phyloP scores from a whole-genome alignment of 2,113 vertebrate species.

The Asarcornis scutulata region DNA sequence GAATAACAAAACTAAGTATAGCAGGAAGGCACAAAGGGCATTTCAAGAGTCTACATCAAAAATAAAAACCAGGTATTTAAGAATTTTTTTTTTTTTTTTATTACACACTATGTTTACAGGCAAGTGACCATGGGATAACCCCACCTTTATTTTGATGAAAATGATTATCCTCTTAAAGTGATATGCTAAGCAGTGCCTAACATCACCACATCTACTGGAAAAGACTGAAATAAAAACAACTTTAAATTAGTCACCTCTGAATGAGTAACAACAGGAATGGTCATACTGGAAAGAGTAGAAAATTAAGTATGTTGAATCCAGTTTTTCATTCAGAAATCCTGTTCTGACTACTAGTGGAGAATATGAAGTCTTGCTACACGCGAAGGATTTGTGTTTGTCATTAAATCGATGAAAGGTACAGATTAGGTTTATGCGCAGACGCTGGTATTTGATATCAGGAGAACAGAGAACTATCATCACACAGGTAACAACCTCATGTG shows the following conservation, averaged over 20 bases:
- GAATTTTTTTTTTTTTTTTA: not conserved
- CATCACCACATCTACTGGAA: not conserved
- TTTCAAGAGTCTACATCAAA: not conserved
- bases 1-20: conserved; percentile 72
- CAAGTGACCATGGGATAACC: not conserved
- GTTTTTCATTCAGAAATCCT: not conserved
- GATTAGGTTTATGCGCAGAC: not conserved
- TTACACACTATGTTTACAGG: not conserved
- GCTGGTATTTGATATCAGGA: not conserved
- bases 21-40: not conserved
- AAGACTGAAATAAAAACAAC: not conserved
- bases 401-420: not conserved
- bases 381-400: not conserved
- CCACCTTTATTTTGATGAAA: not conserved
- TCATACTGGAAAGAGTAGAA: not conserved
- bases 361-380: not conserved
- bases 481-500: not conserved
- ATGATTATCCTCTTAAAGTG: not conserved
- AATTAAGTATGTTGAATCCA: not conserved
- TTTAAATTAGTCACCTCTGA: not conserved
- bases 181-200: not conserved
- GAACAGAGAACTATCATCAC: not conserved
- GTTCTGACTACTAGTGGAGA: not conserved
- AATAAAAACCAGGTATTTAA: not conserved
- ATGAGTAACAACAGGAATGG: not conserved